A percentile compares a stretch with the other conserved stretches of the same genome.
These are phyloP conservation scores for Ophiothrix spiculata DNA, from an alignment of 35 echinoderm and acorn worm species.

Conservation along the genomic window DNA sequence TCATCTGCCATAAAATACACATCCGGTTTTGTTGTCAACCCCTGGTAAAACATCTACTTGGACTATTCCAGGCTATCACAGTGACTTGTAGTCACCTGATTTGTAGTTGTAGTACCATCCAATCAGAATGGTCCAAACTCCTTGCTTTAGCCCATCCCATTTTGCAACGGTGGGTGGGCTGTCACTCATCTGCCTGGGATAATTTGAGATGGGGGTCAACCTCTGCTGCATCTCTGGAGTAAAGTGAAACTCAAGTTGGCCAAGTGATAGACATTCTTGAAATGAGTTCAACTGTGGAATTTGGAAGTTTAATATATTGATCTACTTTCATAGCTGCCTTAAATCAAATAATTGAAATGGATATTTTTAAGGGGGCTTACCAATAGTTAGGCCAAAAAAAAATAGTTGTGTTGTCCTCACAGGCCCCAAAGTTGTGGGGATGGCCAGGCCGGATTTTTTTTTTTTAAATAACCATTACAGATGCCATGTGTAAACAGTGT, in stretches of 20 bases:
- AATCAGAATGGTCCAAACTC: not conserved
- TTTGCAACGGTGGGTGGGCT: not conserved
- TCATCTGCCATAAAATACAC: constrained; percentile 5
- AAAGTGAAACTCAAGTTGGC: not conserved
- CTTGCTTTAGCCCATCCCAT: not conserved
- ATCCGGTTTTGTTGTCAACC: not conserved
- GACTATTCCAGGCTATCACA: not conserved
- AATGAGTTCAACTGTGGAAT: no score
- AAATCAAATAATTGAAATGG: no score
- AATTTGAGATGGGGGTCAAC: not conserved
- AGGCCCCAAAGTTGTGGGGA: no score
- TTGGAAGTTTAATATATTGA: no score
- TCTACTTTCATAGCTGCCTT: no score
- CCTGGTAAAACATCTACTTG: not conserved
- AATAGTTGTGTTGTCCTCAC: no score
- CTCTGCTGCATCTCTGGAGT: not conserved
- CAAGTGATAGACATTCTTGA: not conserved
- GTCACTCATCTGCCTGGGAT: not conserved
- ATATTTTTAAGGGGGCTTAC: no score
- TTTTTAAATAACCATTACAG: no score
- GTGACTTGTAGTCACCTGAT: not conserved
- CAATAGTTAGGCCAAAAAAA: no score
- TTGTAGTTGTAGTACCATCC: no score
- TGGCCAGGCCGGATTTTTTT: no score
- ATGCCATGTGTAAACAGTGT: no score